A percentile compares a stretch with the other conserved stretches of the same genome.
Evolutionary conservation across 2,797 vertebrate genomes (phyloP).

Genomic region (Xyrichtys novacula): DNA sequence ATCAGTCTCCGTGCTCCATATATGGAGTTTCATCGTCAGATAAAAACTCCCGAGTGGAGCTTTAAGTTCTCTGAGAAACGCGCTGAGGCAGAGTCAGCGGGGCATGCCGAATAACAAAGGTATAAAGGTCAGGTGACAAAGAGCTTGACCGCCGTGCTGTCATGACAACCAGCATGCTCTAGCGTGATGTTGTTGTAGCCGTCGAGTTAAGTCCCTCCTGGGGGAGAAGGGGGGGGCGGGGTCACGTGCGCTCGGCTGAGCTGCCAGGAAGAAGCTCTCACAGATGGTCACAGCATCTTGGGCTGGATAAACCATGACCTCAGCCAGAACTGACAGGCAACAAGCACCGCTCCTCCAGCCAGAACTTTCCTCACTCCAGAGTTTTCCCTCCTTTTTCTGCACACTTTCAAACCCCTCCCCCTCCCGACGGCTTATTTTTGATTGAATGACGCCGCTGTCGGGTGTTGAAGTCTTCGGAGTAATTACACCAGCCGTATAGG

Average conservation of each 20-base stretch:
- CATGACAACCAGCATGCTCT: slow-evolving; percentile 23
- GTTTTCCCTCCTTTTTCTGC: slow-evolving; percentile 1
- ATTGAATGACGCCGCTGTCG: slow-evolving; percentile 22
- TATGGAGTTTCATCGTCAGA: neutral
- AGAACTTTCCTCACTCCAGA: slow-evolving; percentile 25
- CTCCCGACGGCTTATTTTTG: slow-evolving; percentile 1
- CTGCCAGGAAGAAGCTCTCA: slow-evolving; percentile 54
- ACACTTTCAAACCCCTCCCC: slow-evolving; percentile 10
- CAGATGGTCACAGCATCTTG: slow-evolving; percentile 67
- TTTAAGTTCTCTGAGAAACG: neutral
- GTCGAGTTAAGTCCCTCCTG: slow-evolving; percentile 62
- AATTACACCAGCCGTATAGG: slow-evolving; percentile 26
- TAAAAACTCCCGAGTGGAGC: neutral
- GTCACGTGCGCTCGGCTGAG: slow-evolving; percentile 62
- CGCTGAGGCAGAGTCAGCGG: neutral
- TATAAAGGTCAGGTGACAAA: slow-evolving; percentile 34
- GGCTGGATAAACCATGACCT: slow-evolving; percentile 64
- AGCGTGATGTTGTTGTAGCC: slow-evolving; percentile 56
- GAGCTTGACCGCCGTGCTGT: slow-evolving; percentile 25
- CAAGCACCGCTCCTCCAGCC: slow-evolving; percentile 12
- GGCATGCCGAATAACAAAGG: slow-evolving; percentile 25
- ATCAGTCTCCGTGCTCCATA: neutral
- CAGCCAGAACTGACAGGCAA: slow-evolving; percentile 42
- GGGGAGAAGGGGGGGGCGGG: slow-evolving; percentile 2
- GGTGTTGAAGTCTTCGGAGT: slow-evolving; percentile 21